Evolutionary conservation across 1,140 invertebrate species (phyloP), one percentile per base, ranked within the genome.

Genomic region (Bicyclus anynana): DNA sequence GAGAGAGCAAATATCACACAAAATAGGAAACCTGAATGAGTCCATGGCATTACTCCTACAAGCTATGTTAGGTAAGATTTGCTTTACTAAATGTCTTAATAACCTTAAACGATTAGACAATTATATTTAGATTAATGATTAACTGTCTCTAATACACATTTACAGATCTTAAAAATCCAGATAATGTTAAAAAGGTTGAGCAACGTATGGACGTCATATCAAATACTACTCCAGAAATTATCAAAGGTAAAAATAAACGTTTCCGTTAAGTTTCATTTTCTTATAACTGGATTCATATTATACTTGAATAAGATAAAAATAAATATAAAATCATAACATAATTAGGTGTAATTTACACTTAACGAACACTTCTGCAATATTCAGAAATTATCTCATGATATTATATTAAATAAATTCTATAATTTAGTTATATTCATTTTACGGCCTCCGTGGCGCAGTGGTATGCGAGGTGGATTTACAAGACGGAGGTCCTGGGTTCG

Each of bases 241-340:
- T 67, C 18, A 47, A 61, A 61, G 52, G 67, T 69, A 57, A 58
- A 38, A 17, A 42, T 37, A n/a, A n/a, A n/a, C n/a, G n/a, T n/a
- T n/a, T n/a, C n/a, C n/a, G n/a, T n/a, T n/a, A n/a, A n/a, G n/a
- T n/a, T n/a, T n/a, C n/a, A n/a, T n/a, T n/a, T n/a, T n/a, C n/a
- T n/a, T n/a, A n/a, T 16, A 26, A 35, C 10, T 12, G 12, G 10
- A 2, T 16, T 40, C 7, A 10, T 10, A 9, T 17, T 40, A n/a
- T n/a, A n/a, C n/a, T n/a, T n/a, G n/a, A n/a, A n/a, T n/a, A n/a
- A n/a, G n/a, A n/a, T n/a, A n/a, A n/a, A n/a, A n/a, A n/a, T n/a
- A n/a, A n/a, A n/a, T n/a, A n/a, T n/a, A n/a, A n/a, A n/a, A n/a
- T n/a, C n/a, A n/a, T n/a, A n/a, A n/a, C n/a, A n/a, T n/a, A n/a